These are phyloP conservation scores for Alces alces DNA, from an alignment of 2,113 vertebrate species.

Conservation along the genomic window DNA sequence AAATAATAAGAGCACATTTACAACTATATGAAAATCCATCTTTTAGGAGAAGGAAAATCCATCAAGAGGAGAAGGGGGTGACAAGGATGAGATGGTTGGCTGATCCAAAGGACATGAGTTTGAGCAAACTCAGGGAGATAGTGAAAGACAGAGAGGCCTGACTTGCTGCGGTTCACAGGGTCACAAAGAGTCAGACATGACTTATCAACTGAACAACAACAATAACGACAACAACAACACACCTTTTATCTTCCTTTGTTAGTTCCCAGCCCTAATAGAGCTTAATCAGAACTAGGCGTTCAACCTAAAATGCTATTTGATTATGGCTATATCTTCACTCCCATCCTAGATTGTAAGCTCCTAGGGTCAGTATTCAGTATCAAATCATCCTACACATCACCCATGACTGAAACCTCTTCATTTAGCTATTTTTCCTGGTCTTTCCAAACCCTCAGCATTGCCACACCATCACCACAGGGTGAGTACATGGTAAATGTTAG, in stretches of 20 bases:
- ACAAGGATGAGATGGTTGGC: background rate
- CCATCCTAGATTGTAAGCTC: background rate
- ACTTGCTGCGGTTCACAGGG: accelerated
- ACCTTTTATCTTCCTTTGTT: background rate
- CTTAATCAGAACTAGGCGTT: background rate
- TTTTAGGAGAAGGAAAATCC: background rate
- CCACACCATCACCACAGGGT: background rate
- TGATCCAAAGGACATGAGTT: background rate
- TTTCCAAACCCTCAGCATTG: background rate
- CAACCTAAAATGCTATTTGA: background rate
- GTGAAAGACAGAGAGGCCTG: background rate
- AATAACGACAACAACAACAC: background rate
- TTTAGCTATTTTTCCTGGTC: background rate
- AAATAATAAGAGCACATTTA: background rate
- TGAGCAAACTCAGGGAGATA: background rate
- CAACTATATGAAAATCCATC: background rate
- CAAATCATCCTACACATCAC: background rate
- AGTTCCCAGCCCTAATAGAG: background rate
- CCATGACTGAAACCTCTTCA: too few species aligned
- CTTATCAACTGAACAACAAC: background rate
- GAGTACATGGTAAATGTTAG: background rate
- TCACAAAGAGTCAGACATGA: background rate
- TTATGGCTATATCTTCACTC: background rate
- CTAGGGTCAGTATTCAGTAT: background rate
- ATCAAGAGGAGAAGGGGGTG: background rate